Conservation (phyloP, 2,797 vertebrate genomes). For the Acipenser oxyrinchus region DNA sequence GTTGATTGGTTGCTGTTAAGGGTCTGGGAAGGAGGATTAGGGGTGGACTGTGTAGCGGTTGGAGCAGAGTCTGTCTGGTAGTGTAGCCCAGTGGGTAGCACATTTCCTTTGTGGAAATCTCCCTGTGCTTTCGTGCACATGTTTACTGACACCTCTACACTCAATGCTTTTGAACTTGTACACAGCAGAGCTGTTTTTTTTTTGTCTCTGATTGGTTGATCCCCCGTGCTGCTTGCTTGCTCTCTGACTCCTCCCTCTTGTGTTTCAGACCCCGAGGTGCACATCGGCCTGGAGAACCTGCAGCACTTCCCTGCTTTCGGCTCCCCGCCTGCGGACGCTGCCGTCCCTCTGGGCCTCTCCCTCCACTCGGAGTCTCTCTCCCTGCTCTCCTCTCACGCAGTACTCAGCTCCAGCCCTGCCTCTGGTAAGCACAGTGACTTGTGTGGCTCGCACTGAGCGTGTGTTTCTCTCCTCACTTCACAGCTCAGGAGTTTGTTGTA, state of each 20-base stretch:
- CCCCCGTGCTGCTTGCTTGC: neutral
- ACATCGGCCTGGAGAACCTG: slow-evolving; percentile 90
- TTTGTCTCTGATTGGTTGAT: neutral
- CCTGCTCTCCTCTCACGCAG: slow-evolving; percentile 45
- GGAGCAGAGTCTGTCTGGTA: neutral
- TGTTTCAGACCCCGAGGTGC: slow-evolving; percentile 82
- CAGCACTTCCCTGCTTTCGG: slow-evolving; percentile 94
- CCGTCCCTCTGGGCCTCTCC: slow-evolving; percentile 34
- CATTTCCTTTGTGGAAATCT: neutral
- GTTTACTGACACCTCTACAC: no score
- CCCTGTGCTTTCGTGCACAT: neutral
- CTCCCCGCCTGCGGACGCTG: slow-evolving; percentile 46
- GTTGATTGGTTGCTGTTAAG: neutral
- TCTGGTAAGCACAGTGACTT: slow-evolving; percentile 43
- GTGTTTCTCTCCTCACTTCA: no score
- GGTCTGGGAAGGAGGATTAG: neutral
- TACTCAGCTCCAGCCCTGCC: slow-evolving; percentile 73
- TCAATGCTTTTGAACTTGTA: neutral
- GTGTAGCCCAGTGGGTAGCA: no score
- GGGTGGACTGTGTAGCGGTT: no score
- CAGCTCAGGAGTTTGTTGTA: no score
- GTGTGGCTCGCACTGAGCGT: no score
- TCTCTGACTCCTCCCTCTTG: neutral
- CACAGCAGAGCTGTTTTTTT: neutral
- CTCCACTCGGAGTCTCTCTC: slow-evolving; percentile 44